Percentiles rank a stretch among this genome's conserved stretches.
Conservation (phyloP, 1,140 invertebrate genomes). For the Steinernema khuongi region DNA sequence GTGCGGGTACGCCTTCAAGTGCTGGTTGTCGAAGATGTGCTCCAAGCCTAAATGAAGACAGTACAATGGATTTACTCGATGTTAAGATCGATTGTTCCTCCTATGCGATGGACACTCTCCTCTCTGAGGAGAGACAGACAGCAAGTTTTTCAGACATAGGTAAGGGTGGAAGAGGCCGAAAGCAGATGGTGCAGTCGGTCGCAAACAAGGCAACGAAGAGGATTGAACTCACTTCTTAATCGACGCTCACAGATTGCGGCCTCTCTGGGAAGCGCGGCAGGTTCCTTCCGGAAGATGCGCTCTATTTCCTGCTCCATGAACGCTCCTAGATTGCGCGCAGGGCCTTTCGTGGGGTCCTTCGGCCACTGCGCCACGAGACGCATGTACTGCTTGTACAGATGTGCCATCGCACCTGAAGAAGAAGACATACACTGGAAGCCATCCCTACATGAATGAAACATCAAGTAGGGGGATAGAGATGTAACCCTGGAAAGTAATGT, state of each 20-base stretch:
- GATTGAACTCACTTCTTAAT: slow-evolving; percentile 15
- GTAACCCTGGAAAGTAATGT: not conserved
- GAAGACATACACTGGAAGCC: not conserved
- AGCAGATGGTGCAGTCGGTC: too few relatives aligned
- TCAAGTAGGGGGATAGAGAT: not conserved
- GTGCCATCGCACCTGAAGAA: slow-evolving; percentile 3
- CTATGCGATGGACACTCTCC: too few relatives aligned
- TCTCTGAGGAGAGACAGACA: too few relatives aligned
- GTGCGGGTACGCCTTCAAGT: slow-evolving; percentile 22
- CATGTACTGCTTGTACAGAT: slow-evolving; percentile 26
- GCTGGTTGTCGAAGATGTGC: slow-evolving; percentile 19
- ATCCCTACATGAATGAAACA: not conserved
- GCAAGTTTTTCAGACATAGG: too few relatives aligned
- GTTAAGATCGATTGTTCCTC: too few relatives aligned
- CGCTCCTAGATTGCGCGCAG: not conserved
- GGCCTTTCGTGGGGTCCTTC: slow-evolving; percentile 1
- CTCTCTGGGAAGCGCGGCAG: not conserved
- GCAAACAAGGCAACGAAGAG: too few relatives aligned
- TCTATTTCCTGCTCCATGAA: slow-evolving; percentile 20
- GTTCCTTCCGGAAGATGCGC: not conserved
- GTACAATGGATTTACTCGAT: too few relatives aligned
- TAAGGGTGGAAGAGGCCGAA: too few relatives aligned
- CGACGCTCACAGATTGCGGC: slow-evolving; percentile 15
- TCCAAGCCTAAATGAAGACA: slow-evolving; percentile 16
- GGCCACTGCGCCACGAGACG: slow-evolving; percentile 27